A percentile compares a stretch with the other conserved stretches of the same genome.
Conservation (phyloP, 2,888 invertebrate species). For the Ptycholaimellus sp. region DNA sequence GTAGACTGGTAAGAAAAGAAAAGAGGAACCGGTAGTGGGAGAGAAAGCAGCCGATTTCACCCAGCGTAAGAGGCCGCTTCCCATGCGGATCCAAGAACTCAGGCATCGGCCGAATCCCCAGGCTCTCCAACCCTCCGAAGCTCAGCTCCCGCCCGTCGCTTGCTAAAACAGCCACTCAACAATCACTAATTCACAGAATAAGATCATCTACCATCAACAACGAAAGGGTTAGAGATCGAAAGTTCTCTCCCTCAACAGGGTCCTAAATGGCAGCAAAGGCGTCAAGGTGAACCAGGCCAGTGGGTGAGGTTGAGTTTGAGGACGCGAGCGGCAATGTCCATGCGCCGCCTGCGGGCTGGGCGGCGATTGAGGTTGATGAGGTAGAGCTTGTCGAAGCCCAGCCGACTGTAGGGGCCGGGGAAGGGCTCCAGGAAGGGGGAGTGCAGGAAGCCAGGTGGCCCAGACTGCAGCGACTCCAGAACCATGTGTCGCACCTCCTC, state of each 20-base stretch:
- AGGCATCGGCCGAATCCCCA: slow-evolving; percentile 25
- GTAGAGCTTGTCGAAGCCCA: slow-evolving; percentile 38
- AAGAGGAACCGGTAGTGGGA: slow-evolving; percentile 54
- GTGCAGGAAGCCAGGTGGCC: too few relatives aligned
- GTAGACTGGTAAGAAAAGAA: too few relatives aligned
- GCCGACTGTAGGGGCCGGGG: neutral
- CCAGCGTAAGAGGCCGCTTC: slow-evolving; percentile 61
- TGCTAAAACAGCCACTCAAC: slow-evolving; percentile 14
- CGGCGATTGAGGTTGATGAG: slow-evolving; percentile 73
- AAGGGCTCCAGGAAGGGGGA: slow-evolving; percentile 3
- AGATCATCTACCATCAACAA: too few relatives aligned
- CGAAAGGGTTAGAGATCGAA: too few relatives aligned
- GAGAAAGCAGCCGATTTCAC: slow-evolving; percentile 90
- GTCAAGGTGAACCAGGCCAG: too few relatives aligned
- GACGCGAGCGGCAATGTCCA: too few relatives aligned
- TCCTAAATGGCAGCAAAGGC: too few relatives aligned
- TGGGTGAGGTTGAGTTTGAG: too few relatives aligned
- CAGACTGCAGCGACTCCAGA: too few relatives aligned
- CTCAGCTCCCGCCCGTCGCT: slow-evolving; percentile 22
- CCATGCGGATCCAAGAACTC: slow-evolving; percentile 31
- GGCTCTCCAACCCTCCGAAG: slow-evolving; percentile 18
- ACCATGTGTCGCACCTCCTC: too few relatives aligned
- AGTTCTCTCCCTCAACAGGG: too few relatives aligned
- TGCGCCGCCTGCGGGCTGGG: slow-evolving; percentile 44
- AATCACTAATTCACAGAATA: slow-evolving; percentile 1